A percentile compares a stretch with the other conserved stretches of the same genome.
Conservation (phyloP, 2,113 vertebrate species). For the Etheostoma spectabile region DNA sequence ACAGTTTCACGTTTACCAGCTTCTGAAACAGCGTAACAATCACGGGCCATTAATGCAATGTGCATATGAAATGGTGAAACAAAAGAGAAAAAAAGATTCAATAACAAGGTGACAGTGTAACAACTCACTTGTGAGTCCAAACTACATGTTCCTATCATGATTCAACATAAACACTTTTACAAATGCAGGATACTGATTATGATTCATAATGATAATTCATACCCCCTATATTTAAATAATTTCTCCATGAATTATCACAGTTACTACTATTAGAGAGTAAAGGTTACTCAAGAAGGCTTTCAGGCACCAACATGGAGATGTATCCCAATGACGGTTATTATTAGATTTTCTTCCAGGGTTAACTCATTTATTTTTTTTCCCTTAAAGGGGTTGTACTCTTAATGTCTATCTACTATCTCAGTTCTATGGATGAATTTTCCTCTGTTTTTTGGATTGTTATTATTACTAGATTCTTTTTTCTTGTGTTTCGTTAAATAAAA, state of each 20-base stretch:
- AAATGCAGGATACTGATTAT: not conserved
- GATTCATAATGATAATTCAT: not conserved
- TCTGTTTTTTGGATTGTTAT: not conserved
- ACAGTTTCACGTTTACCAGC: conserved; percentile 18
- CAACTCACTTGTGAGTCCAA: not conserved
- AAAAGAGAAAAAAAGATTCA: not conserved
- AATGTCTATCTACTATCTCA: too few species aligned
- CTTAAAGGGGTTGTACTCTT: not conserved
- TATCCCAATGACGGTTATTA: not conserved
- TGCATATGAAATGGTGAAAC: not conserved
- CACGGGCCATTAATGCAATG: conserved; percentile 41
- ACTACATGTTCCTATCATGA: not conserved
- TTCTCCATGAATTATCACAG: not conserved
- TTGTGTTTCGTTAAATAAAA: not conserved
- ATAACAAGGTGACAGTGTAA: not conserved
- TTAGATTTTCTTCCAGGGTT: not conserved
- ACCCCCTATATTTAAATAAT: not conserved
- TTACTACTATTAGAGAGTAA: not conserved
- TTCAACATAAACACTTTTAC: not conserved
- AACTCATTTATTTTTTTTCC: not conserved
- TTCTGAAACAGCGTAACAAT: conserved; percentile 15
- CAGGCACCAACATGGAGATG: not conserved
- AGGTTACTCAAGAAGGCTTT: not conserved
- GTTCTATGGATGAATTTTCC: not conserved
- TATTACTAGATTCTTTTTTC: not conserved